These are phyloP conservation scores for Volucella inflata DNA, from an alignment of 2,888 invertebrate species.

Conservation along the genomic window DNA sequence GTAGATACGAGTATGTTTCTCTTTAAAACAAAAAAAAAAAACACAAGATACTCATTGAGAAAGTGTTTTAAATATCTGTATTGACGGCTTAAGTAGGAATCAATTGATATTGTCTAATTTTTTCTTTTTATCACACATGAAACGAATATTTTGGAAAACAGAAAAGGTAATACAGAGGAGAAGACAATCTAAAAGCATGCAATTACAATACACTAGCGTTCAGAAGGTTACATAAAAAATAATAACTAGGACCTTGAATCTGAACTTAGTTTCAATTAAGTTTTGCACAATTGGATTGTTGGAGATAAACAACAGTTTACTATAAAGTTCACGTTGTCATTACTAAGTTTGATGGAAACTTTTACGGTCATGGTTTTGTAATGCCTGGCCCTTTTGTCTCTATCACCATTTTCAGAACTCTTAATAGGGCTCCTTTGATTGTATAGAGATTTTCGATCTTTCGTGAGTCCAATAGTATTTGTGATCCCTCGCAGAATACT, in stretches of 20 bases:
- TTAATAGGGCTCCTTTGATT: too few species aligned
- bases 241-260: not conserved
- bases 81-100: conserved; percentile 25
- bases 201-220: conserved; percentile 30
- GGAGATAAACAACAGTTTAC: not conserved
- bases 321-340: too few species aligned
- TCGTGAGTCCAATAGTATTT: too few species aligned
- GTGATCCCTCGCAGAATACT: too few species aligned
- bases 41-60: conserved; percentile 33
- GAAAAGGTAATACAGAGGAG: not conserved
- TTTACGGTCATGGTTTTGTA: too few species aligned
- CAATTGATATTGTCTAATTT: conserved; percentile 37
- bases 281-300: too few species aligned
- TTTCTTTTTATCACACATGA: not conserved
- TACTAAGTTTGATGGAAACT: too few species aligned
- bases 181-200: conserved; percentile 29
- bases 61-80: conserved; percentile 40
- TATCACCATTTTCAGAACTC: too few species aligned
- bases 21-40: conserved; percentile 15
- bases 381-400: too few species aligned
- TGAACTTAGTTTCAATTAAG: not conserved
- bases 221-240: not conserved
- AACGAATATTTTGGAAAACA: not conserved
- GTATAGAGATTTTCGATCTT: too few species aligned
- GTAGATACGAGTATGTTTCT: conserved; percentile 31